These are phyloP conservation scores for Lathronympha strigana DNA, from an alignment of 2,888 invertebrate genomes.

Conservation along the genomic window DNA sequence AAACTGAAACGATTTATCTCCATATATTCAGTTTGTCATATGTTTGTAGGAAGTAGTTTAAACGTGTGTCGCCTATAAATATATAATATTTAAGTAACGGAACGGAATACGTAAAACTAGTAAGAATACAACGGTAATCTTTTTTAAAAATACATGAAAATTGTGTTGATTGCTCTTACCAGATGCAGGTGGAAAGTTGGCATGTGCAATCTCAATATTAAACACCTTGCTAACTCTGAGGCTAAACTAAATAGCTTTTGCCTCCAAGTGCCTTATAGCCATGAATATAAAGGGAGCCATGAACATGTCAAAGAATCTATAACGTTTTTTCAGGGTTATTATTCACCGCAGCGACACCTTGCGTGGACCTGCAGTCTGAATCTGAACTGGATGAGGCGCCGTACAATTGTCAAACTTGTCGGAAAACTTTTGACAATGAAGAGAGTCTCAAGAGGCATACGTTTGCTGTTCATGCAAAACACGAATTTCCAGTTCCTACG, in stretches of 20 bases:
- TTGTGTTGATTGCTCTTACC: not conserved
- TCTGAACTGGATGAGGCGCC: not conserved
- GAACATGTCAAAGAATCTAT: not conserved
- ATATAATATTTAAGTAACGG: no score
- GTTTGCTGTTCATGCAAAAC: constrained; percentile 14
- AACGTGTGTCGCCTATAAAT: no score
- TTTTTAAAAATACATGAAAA: no score
- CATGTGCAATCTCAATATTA: not conserved
- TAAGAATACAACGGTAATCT: no score
- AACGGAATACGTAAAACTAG: no score
- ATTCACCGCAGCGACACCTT: constrained; percentile 11
- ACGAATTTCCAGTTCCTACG: constrained; percentile 6
- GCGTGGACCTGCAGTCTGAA: not conserved
- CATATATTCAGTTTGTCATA: no score
- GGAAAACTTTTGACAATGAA: constrained; percentile 1
- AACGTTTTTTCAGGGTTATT: constrained; percentile 18
- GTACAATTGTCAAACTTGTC: constrained; percentile 7
- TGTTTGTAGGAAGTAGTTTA: no score
- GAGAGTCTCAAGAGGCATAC: constrained; percentile 18
- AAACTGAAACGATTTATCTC: no score
- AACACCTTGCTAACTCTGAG: constrained; percentile 9
- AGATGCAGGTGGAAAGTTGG: not conserved
- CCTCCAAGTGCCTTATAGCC: not conserved
- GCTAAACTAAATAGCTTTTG: not conserved
- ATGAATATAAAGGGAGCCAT: not conserved